phyloP scores from a whole-genome alignment of 2,113 vertebrate species.

The Lepidothrix coronata region DNA sequence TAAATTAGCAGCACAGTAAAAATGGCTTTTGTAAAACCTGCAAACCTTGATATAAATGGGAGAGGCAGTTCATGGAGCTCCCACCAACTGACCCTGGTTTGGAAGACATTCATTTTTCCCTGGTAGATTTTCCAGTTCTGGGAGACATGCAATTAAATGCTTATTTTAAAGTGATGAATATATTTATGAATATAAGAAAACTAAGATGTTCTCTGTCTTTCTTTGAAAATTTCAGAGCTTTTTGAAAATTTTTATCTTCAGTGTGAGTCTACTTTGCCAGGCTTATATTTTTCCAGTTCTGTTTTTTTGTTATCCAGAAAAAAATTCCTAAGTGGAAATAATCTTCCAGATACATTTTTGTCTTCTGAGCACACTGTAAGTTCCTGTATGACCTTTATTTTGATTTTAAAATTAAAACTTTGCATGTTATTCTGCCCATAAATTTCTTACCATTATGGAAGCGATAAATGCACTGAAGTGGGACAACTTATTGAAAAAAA shows the following conservation, averaged over 20 bases:
- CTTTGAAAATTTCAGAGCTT: neutral
- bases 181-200: neutral
- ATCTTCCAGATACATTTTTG: neutral
- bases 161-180: neutral
- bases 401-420: neutral
- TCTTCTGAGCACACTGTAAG: neutral
- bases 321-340: neutral
- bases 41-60: neutral
- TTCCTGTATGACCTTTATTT: neutral
- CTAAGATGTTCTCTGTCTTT: neutral
- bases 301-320: neutral
- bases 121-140: neutral
- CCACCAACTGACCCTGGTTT: neutral
- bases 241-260: neutral
- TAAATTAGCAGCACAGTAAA: neutral
- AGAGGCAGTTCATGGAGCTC: neutral
- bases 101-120: neutral
- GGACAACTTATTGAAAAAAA: neutral
- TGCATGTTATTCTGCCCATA: neutral
- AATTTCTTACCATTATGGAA: neutral
- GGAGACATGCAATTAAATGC: neutral
- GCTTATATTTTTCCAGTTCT: neutral
- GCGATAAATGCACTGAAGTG: neutral
- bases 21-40: neutral
- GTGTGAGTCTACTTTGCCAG: neutral